Evolutionary conservation across 1,140 invertebrate genomes (phyloP).

Genomic region (Mactra quadrangularis): DNA sequence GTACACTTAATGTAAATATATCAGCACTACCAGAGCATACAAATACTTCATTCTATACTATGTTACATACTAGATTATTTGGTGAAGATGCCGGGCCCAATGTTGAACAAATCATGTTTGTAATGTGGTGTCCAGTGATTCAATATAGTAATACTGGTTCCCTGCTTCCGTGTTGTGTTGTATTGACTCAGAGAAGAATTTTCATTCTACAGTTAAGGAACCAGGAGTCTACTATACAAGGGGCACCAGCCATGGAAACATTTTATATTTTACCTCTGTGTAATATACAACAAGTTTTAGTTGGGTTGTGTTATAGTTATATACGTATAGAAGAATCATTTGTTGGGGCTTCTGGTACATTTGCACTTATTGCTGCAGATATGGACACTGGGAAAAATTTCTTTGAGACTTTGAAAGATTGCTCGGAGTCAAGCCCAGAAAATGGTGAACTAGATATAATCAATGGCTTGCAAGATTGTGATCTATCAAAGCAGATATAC

Average conservation of each 20-base stretch:
- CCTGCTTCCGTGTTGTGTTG: slow-evolving; percentile 75
- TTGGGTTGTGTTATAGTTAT: slow-evolving; percentile 77
- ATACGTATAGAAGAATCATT: slow-evolving; percentile 80
- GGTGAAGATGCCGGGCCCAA: slow-evolving; percentile 22
- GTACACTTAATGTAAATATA: slow-evolving; percentile 36
- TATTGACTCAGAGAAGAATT: slow-evolving; percentile 77
- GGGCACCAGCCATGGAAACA: slow-evolving; percentile 73
- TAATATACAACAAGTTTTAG: slow-evolving; percentile 79
- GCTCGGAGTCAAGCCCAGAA: slow-evolving; percentile 16
- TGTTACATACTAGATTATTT: slow-evolving; percentile 71
- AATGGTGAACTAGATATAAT: slow-evolving; percentile 66
- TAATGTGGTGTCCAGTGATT: slow-evolving; percentile 80
- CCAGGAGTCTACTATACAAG: slow-evolving; percentile 66
- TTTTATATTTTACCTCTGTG: slow-evolving; percentile 76
- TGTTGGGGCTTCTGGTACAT: slow-evolving; percentile 77
- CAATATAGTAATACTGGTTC: slow-evolving; percentile 70
- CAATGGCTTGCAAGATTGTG: slow-evolving; percentile 71
- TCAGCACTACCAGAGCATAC: slow-evolving; percentile 68
- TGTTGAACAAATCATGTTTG: slow-evolving; percentile 67
- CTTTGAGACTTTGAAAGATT: slow-evolving; percentile 57
- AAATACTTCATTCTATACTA: slow-evolving; percentile 65
- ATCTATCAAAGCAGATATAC: slow-evolving; percentile 73
- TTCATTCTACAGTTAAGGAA: slow-evolving; percentile 76
- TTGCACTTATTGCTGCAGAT: slow-evolving; percentile 76
- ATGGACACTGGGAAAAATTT: slow-evolving; percentile 72